Conservation (phyloP, 37 sponge, comb jelly and placozoan genomes). For the Axinella damicornis region DNA sequence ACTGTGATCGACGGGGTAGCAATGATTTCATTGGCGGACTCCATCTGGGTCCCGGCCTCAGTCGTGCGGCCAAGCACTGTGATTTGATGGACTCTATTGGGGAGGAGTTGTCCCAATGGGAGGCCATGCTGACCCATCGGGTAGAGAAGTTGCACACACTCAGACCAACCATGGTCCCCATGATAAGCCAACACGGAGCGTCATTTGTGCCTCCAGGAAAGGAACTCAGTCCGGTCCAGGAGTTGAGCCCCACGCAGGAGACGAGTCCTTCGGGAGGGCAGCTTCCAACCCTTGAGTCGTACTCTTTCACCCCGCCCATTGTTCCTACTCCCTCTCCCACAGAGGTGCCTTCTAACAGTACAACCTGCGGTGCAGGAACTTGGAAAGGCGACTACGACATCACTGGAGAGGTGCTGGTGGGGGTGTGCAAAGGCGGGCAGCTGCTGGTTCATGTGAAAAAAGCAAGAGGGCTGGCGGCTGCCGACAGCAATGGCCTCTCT, state of each 20-base stretch:
- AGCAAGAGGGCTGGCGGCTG: conserved; percentile 57
- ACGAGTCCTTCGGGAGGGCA: too few species aligned
- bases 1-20: conserved; percentile 48
- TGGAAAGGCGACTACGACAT: conserved; percentile 68
- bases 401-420: conserved; percentile 70
- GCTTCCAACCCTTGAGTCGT: not conserved
- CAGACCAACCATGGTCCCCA: conserved; percentile 39
- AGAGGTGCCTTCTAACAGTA: too few species aligned
- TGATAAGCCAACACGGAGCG: too few species aligned
- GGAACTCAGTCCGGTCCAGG: conserved; percentile 10
- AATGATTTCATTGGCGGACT: conserved; percentile 79
- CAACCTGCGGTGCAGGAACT: too few species aligned
- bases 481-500: conserved; percentile 40
- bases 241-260: conserved; percentile 11
- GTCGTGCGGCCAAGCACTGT: not conserved
- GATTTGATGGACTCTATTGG: conserved; percentile 62
- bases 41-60: conserved; percentile 39
- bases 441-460: conserved; percentile 58
- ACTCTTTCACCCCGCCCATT: not conserved
- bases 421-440: conserved; percentile 37
- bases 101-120: conserved; percentile 68
- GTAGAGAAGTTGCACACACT: conserved; percentile 65
- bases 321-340: not conserved
- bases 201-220: too few species aligned
- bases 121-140: conserved; percentile 44